Evolutionary conservation across 2,113 vertebrate genomes (phyloP), one percentile per base, ranked within the genome.

Genomic region (Agapornis roseicollis): DNA sequence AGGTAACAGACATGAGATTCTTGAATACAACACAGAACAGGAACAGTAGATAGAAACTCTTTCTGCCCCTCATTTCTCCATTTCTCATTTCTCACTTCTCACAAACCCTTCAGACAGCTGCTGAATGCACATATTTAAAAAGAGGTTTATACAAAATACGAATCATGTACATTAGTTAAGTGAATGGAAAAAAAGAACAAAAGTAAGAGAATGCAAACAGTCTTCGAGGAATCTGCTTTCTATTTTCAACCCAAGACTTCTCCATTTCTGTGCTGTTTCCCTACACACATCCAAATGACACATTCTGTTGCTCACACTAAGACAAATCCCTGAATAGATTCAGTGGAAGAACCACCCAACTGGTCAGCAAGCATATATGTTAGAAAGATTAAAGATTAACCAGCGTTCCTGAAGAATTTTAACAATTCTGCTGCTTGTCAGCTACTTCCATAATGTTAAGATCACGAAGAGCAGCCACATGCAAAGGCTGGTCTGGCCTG

Each of bases 201-300:
- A 41, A 31, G 20, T 7, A 24, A 63, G 41, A 65, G 44, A 25
- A 47, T 18, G 11, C 29, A 33, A 58, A 9, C 7, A 39, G 1
- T 7, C 27, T 69, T 63, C 35, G 14, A 69, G 46, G 25, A 47
- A 53, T 23, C 27, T 46, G 11, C n/a, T 20, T 63, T 35, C 19
- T 41, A 6, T 20, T 56, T 47, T 31, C 33, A 80, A 13, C 31
- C n/a, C 35, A 28, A 63, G 11, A 13, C 6, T 29, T 39, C n/a
- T 18, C 39, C 25, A 27, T 56, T 52, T 71, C 70, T 41, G 28
- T 27, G 33, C 24, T 53, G 44, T 31, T 27, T n/a, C 49, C 42
- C 28, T 11, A 53, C 22, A 3, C 0, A 1, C 22, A 22, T 2
- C 14, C 55, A 31, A 41, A 23, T 1, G 29, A 37, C 20, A 49